Conservation (phyloP, 2,113 vertebrate species). For the Setophaga kirtlandii region DNA sequence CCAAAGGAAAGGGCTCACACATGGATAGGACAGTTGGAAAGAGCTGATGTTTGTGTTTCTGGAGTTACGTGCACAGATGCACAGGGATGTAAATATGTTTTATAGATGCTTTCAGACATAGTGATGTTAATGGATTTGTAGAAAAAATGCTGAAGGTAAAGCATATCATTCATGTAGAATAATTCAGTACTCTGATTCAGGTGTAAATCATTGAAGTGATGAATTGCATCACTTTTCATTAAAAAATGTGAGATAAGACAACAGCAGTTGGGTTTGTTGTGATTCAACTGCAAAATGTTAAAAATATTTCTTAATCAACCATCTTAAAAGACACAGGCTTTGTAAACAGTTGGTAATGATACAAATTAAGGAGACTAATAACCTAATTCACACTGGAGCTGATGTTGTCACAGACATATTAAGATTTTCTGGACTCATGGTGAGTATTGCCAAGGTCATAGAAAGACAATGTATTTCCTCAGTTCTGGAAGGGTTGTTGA, state of each 20-base stretch:
- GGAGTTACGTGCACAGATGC: neutral
- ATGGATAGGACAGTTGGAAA: neutral
- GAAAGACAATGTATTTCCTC: neutral
- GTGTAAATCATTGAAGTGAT: neutral
- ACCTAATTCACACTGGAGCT: neutral
- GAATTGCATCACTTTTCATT: neutral
- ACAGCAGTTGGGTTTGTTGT: neutral
- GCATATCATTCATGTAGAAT: neutral
- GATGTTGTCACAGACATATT: neutral
- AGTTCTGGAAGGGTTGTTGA: neutral
- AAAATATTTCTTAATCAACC: slow-evolving; percentile 9
- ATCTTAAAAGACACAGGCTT: neutral
- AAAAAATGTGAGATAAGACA: neutral
- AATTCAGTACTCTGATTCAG: neutral
- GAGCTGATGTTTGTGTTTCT: neutral
- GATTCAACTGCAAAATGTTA: slow-evolving; percentile 11
- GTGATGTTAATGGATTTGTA: neutral
- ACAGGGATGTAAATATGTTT: neutral
- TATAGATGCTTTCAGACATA: neutral
- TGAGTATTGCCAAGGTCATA: neutral
- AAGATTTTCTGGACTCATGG: neutral
- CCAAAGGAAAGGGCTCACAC: neutral
- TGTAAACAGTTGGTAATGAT: slow-evolving; percentile 5
- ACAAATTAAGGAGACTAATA: slow-evolving; percentile 21
- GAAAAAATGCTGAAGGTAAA: neutral